phyloP scores from a whole-genome alignment of 2,113 vertebrate genomes.

The Lota lota region DNA sequence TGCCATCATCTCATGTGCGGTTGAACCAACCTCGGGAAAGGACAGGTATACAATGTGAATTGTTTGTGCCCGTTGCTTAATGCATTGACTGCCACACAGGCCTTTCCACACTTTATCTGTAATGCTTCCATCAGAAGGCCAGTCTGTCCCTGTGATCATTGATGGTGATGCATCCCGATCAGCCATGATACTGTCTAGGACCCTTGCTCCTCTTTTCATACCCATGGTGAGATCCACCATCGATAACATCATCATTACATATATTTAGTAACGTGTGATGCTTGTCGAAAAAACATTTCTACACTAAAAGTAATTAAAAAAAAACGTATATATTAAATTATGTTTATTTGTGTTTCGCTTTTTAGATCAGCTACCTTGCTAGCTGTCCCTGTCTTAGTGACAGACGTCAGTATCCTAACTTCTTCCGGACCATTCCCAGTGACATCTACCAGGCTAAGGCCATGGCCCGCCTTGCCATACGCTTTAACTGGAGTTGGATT shows the following conservation, averaged over 20 bases:
- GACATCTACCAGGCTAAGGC: slow-evolving; percentile 70
- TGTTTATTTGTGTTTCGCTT: neutral
- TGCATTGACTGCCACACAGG: neutral
- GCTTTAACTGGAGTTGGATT: slow-evolving; percentile 71
- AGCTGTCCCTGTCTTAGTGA: slow-evolving; percentile 73
- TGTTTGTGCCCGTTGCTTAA: neutral
- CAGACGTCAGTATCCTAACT: slow-evolving; percentile 64
- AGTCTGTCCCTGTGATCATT: slow-evolving; percentile 57
- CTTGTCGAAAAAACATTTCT: neutral
- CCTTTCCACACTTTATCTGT: too few relatives aligned
- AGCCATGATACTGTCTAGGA: slow-evolving; percentile 54
- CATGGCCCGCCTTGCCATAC: slow-evolving; percentile 64
- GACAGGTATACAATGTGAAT: slow-evolving; percentile 13
- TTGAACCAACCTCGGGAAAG: neutral
- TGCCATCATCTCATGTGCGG: neutral
- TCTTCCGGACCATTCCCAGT: slow-evolving; percentile 78
- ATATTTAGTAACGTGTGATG: neutral
- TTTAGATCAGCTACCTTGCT: slow-evolving; percentile 73
- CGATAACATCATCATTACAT: neutral
- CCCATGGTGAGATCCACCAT: slow-evolving; percentile 59
- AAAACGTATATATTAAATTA: too few relatives aligned
- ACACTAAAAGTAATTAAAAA: neutral
- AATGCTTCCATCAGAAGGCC: slow-evolving; percentile 16
- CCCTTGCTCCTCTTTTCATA: slow-evolving; percentile 55
- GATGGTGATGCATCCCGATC: slow-evolving; percentile 62